A percentile compares a stretch with the other conserved stretches of the same genome.
Conservation (phyloP, 2,113 vertebrate genomes). For the Eurypyga helias region DNA sequence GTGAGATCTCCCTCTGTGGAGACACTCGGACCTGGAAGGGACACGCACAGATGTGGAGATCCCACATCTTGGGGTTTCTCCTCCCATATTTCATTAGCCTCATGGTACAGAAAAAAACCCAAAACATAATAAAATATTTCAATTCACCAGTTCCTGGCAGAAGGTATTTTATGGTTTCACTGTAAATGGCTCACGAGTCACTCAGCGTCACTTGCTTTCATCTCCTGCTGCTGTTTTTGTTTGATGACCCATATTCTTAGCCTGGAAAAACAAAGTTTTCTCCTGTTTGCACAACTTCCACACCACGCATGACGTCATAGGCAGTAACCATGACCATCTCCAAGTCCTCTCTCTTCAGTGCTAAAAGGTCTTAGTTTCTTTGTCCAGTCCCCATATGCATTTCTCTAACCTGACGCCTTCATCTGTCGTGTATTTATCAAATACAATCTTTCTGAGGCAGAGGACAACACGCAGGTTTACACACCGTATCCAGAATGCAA, state of each 20-base stretch:
- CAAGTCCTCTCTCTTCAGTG: background rate
- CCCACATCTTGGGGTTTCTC: background rate
- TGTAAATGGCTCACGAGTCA: background rate
- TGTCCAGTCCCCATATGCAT: fast-evolving
- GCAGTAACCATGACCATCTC: background rate
- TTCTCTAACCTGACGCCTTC: fast-evolving
- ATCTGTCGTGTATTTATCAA: background rate
- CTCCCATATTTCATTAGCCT: background rate
- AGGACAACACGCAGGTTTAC: background rate
- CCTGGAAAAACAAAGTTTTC: background rate
- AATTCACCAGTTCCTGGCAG: background rate
- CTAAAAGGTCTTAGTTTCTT: fast-evolving
- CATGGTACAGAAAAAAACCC: background rate
- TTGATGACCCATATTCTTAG: background rate
- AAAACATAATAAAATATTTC: background rate
- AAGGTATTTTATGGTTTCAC: background rate
- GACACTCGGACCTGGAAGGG: background rate
- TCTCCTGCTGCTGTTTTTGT: background rate
- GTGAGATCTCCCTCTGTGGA: background rate
- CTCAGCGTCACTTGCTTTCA: background rate
- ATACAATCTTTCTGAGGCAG: background rate
- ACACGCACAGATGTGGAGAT: background rate
- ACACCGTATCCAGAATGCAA: fast-evolving
- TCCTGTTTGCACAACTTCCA: background rate
- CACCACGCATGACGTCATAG: background rate